Conservation (phyloP, 2,888 invertebrate species). For the Pyrochroa serraticornis region DNA sequence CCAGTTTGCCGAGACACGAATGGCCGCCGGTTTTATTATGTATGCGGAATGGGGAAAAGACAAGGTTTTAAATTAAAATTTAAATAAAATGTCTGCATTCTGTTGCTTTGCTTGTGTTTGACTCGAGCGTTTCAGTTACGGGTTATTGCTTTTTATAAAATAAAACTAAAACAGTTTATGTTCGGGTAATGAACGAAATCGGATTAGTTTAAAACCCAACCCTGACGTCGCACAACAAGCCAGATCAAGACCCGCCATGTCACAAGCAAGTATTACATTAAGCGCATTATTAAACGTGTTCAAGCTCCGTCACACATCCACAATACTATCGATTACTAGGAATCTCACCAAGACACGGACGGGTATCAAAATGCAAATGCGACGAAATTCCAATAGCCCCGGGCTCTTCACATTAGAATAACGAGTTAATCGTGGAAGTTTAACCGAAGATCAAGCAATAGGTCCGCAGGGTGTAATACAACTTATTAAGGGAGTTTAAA, state of each 20-base stretch:
- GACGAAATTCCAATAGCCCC: too few species aligned
- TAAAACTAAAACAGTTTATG: slow-evolving; percentile 32
- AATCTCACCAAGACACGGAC: too few species aligned
- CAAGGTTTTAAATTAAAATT: slow-evolving; percentile 56
- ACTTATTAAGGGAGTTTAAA: slow-evolving; percentile 5
- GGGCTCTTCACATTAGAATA: neutral
- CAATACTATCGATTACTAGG: too few species aligned
- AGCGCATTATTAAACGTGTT: too few species aligned
- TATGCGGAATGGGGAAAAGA: slow-evolving; percentile 50
- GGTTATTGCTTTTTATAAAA: slow-evolving; percentile 41
- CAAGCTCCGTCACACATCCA: too few species aligned
- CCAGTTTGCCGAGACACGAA: slow-evolving; percentile 51
- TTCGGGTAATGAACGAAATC: slow-evolving; percentile 37
- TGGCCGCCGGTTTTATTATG: slow-evolving; percentile 53
- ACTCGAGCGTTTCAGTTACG: slow-evolving; percentile 31
- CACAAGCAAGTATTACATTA: too few species aligned
- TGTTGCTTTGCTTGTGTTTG: slow-evolving; percentile 46
- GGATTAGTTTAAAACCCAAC: slow-evolving; percentile 31
- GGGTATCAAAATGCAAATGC: too few species aligned
- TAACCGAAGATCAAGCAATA: slow-evolving; percentile 1
- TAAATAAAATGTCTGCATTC: slow-evolving; percentile 56
- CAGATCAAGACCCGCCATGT: too few species aligned
- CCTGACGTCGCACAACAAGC: neutral
- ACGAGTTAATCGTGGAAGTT: neutral
- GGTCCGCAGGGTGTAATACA: slow-evolving; percentile 9